phyloP scores from a whole-genome alignment of 2,797 vertebrate species.

The Micromesistius poutassou region DNA sequence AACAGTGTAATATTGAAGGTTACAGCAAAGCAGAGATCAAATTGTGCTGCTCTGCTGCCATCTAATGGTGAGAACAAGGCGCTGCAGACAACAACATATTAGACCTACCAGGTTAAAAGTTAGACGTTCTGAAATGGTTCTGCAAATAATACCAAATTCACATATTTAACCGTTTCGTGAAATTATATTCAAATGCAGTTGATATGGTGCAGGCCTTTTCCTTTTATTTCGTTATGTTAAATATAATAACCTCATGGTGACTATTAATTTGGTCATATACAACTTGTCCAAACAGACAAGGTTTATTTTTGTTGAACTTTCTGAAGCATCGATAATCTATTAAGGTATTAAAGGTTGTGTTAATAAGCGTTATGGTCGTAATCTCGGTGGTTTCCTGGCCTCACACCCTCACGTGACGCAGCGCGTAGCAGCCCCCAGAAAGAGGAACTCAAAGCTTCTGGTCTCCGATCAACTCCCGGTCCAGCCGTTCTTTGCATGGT shows the following conservation, averaged over 20 bases:
- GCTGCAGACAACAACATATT: slow-evolving; percentile 19
- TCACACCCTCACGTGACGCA: slow-evolving; percentile 25
- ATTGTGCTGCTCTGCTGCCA: slow-evolving; percentile 35
- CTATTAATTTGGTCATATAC: not conserved
- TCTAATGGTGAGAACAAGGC: not conserved
- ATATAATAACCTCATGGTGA: not conserved
- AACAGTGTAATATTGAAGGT: not conserved
- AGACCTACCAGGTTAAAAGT: not conserved
- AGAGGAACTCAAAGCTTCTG: slow-evolving; percentile 25
- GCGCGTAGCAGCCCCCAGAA: slow-evolving; percentile 7
- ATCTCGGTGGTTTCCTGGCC: not conserved
- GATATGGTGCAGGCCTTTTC: no score
- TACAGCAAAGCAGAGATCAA: not conserved
- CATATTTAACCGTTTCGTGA: not conserved
- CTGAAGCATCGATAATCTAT: not conserved
- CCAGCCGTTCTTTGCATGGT: not conserved
- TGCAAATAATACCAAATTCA: not conserved
- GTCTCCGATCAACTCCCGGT: not conserved
- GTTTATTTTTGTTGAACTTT: not conserved
- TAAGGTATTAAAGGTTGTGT: not conserved
- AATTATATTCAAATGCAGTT: not conserved
- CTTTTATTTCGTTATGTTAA: no score
- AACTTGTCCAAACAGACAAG: no score
- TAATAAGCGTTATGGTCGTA: not conserved
- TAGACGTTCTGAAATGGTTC: not conserved